These are phyloP conservation scores for Varanus salvator DNA, from an alignment of 2,113 vertebrate species.

Conservation along the genomic window DNA sequence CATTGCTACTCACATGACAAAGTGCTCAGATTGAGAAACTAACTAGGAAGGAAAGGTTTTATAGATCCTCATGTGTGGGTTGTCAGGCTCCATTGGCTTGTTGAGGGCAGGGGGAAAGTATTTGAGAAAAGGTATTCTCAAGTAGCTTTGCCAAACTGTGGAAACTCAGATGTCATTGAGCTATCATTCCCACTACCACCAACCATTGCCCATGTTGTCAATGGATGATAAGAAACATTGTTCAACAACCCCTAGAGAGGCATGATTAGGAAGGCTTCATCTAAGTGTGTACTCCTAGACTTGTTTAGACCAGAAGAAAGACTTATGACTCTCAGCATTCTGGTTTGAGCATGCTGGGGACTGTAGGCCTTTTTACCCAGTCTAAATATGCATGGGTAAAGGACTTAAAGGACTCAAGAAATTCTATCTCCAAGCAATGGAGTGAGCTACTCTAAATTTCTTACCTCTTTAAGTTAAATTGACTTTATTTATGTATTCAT, in stretches of 20 bases:
- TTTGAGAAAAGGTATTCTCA: too few species aligned
- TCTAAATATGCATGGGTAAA: too few species aligned
- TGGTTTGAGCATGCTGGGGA: too few species aligned
- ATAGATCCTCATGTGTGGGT: not conserved
- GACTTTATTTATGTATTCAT: not conserved
- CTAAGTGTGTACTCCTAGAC: not conserved
- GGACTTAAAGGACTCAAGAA: not conserved
- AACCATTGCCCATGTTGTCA: too few species aligned
- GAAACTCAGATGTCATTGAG: too few species aligned
- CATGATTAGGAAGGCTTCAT: not conserved
- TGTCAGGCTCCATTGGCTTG: not conserved
- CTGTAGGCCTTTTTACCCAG: too few species aligned
- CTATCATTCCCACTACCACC: too few species aligned
- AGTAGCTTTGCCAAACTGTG: too few species aligned
- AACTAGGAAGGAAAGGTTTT: not conserved
- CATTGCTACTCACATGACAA: not conserved
- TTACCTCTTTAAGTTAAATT: not conserved
- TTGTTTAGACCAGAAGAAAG: too few species aligned
- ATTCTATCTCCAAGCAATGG: not conserved
- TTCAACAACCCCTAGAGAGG: not conserved
- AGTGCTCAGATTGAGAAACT: not conserved
- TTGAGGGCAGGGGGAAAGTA: not conserved
- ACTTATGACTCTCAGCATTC: too few species aligned
- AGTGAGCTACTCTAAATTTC: not conserved
- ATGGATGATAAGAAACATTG: too few species aligned